A percentile compares a stretch with the other conserved stretches of the same genome.
Conservation (phyloP, 2,888 invertebrate species). For the Pterobdella sp. region DNA sequence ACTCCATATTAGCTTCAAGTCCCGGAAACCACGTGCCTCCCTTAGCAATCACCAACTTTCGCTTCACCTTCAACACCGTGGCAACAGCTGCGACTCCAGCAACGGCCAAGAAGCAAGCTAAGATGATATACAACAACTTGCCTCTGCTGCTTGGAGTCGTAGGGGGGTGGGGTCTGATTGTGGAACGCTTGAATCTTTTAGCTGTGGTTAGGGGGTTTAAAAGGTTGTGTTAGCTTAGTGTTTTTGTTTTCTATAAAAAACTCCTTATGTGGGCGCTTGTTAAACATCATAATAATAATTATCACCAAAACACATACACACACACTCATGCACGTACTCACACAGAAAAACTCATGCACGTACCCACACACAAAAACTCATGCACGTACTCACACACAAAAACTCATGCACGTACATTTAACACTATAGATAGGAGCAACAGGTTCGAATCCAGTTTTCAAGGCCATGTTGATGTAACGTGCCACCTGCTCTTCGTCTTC, state of each 20-base stretch:
- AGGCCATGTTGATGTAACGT: conserved; percentile 28
- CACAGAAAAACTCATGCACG: neutral
- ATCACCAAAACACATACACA: neutral
- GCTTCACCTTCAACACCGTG: conserved; percentile 11
- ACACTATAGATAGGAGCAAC: conserved; percentile 34
- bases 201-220: neutral
- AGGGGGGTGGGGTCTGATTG: neutral
- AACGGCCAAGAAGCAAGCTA: neutral
- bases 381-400: neutral
- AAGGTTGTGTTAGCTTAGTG: neutral
- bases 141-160: neutral
- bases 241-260: neutral
- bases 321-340: neutral
- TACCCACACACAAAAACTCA: neutral
- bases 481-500: conserved; percentile 26
- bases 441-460: conserved; percentile 39
- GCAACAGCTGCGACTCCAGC: neutral
- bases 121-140: neutral
- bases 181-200: conserved; percentile 4
- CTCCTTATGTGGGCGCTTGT: neutral
- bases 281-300: neutral
- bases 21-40: conserved; percentile 19
- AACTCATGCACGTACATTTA: conserved; percentile 53
- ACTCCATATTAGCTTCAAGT: neutral
- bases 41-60: neutral